phyloP scores from a whole-genome alignment of 2,888 invertebrate genomes.

The Polia nebulosa region DNA sequence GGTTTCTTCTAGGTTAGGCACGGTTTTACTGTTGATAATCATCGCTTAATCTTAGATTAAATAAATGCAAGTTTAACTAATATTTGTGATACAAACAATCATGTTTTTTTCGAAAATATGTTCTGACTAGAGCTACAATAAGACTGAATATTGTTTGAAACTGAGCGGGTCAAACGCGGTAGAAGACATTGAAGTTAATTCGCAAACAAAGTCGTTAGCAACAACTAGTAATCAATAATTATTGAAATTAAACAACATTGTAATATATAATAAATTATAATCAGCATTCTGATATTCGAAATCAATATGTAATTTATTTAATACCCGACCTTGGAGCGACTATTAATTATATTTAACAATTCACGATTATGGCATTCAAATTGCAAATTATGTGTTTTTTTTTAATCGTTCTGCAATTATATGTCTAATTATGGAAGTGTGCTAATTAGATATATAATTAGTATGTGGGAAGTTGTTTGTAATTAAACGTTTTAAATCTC shows the following conservation, averaged over 20 bases:
- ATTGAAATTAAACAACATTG: conserved; percentile 57
- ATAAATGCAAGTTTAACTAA: no score
- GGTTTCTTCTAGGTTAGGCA: no score
- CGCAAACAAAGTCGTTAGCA: conserved; percentile 29
- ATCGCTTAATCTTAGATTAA: not conserved
- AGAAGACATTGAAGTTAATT: conserved; percentile 22
- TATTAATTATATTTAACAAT: conserved; percentile 82
- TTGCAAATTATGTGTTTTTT: conserved; percentile 79
- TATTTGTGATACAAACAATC: no score
- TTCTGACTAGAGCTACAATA: not conserved
- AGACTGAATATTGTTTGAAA: not conserved
- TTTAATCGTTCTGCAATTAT: conserved; percentile 77
- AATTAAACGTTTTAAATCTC: conserved; percentile 63
- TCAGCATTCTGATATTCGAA: conserved; percentile 70
- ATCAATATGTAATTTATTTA: conserved; percentile 81
- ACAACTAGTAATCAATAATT: conserved; percentile 55
- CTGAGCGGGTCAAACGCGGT: conserved; percentile 17
- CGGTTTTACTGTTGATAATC: not conserved
- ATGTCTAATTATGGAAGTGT: conserved; percentile 73
- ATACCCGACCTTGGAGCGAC: conserved; percentile 74
- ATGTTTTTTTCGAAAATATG: not conserved
- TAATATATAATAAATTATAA: conserved; percentile 72
- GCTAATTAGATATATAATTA: conserved; percentile 77
- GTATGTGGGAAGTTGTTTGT: conserved; percentile 67
- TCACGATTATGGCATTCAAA: conserved; percentile 82